These are phyloP conservation scores for Danio aesculapii DNA, from an alignment of 2,797 vertebrate species.

Conservation along the genomic window DNA sequence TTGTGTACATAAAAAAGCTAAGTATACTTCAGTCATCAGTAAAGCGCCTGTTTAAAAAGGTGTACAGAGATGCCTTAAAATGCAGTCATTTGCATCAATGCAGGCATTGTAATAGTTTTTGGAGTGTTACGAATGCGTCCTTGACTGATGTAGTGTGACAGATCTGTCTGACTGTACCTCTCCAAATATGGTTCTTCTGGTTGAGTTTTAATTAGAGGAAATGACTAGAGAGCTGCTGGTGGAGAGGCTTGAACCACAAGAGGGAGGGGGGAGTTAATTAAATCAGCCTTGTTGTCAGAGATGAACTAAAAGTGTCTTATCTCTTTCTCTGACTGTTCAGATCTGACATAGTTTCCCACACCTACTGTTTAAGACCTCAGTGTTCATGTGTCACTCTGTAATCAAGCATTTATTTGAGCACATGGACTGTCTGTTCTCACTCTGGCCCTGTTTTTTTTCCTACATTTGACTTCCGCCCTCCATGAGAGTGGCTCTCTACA, in stretches of 20 bases:
- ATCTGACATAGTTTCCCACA: background rate
- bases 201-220: conserved; percentile 76
- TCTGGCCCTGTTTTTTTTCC: too few relatives aligned
- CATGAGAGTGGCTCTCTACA: background rate
- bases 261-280: conserved; percentile 73
- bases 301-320: conserved; percentile 80
- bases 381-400: background rate
- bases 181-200: conserved; percentile 4
- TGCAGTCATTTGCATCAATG: background rate
- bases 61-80: background rate
- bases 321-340: conserved; percentile 64
- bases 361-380: background rate
- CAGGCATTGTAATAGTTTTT: background rate
- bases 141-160: conserved; percentile 9
- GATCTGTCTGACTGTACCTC: conserved; percentile 32
- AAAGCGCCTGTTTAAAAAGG: background rate
- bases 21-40: too few relatives aligned
- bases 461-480: background rate
- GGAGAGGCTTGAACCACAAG: conserved; percentile 7
- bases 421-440: background rate
- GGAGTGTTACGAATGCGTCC: background rate
- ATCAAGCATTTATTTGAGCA: background rate
- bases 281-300: conserved; percentile 76
- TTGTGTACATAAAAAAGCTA: too few relatives aligned
- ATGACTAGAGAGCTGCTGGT: conserved; percentile 63